Evolutionary conservation across 2,888 invertebrate species (phyloP).

Genomic region (Ophion slaviceki): DNA sequence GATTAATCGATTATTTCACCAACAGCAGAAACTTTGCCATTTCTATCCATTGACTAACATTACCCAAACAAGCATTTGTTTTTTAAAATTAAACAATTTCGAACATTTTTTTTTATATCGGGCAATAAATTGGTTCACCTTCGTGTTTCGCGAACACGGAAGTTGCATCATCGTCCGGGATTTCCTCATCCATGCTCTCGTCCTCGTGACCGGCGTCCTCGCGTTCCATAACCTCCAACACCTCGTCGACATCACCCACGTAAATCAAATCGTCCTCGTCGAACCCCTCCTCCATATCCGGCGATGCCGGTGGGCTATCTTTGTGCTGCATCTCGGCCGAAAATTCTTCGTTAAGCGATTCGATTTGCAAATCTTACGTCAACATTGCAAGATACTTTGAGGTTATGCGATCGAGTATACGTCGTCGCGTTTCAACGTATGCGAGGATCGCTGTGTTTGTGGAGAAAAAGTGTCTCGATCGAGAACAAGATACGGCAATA

Average conservation of each 20-base stretch:
- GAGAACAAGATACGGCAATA: too few species aligned
- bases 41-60: too few species aligned
- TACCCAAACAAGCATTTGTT: too few species aligned
- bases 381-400: conserved; percentile 6
- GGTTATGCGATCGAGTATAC: conserved; percentile 4
- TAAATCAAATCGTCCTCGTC: conserved; percentile 84
- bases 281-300: conserved; percentile 84
- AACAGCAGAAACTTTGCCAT: too few species aligned
- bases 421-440: neutral
- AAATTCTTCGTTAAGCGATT: neutral
- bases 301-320: conserved; percentile 85
- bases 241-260: conserved; percentile 81
- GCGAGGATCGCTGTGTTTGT: too few species aligned
- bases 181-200: conserved; percentile 79
- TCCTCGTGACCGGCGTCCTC: conserved; percentile 71
- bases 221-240: conserved; percentile 75
- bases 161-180: conserved; percentile 85
- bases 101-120: neutral
- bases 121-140: conserved; percentile 79
- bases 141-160: conserved; percentile 88
- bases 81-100: neutral
- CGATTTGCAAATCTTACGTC: neutral
- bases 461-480: too few species aligned
- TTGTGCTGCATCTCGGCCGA: conserved; percentile 69
- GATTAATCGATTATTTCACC: too few species aligned